These are phyloP conservation scores for Apamea anceps DNA, from an alignment of 2,888 invertebrate species.

Conservation along the genomic window DNA sequence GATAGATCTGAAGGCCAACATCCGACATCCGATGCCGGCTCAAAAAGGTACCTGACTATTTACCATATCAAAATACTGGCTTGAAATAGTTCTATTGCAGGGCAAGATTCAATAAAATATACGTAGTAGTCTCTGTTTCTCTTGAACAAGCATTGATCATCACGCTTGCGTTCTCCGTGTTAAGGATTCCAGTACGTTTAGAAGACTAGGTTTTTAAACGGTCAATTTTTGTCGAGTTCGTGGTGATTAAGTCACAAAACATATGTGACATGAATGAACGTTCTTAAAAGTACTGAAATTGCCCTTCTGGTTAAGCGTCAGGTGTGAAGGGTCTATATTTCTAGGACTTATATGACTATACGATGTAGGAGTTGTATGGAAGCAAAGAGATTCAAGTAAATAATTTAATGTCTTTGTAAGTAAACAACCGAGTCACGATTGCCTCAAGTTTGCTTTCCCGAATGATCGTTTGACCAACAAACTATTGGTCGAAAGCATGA, in stretches of 20 bases:
- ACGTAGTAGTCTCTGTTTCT: neutral
- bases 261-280: neutral
- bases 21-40: constrained; percentile 49
- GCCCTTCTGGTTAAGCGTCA: too few relatives aligned
- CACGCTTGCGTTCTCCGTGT: neutral
- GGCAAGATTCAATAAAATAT: neutral
- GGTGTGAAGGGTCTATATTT: too few relatives aligned
- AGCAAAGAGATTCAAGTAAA: too few relatives aligned
- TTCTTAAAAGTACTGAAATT: too few relatives aligned
- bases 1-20: constrained; percentile 10
- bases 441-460: too few relatives aligned
- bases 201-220: neutral
- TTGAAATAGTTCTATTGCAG: neutral
- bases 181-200: neutral
- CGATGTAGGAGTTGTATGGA: too few relatives aligned
- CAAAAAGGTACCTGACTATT: constrained; percentile 3
- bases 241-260: neutral
- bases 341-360: too few relatives aligned
- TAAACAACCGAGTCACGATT: too few relatives aligned
- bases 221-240: neutral
- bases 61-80: constrained; percentile 20
- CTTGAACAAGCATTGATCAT: neutral
- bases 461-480: too few relatives aligned
- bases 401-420: too few relatives aligned
- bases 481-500: too few relatives aligned